Evolutionary conservation across 2,113 vertebrate species (phyloP), one percentile per base, ranked within the genome.

Genomic region (Cynocephalus volans): DNA sequence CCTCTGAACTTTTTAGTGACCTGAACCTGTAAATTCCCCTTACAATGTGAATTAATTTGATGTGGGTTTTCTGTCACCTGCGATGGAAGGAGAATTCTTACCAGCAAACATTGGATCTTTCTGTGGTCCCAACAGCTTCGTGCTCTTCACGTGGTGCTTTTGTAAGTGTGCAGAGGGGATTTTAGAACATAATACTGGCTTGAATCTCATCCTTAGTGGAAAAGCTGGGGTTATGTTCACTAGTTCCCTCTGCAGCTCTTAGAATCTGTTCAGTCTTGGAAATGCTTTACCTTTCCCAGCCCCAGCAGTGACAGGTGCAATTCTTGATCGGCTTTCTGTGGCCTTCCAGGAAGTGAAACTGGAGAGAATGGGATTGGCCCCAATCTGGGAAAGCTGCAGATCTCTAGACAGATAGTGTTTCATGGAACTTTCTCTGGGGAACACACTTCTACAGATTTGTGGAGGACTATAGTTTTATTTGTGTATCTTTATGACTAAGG

Each of bases 21-120:
- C 86, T 62, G 31, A 82, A 50, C 45, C 15, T 91, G 60, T 73
- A 75, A 90, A 72, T 82, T 82, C 28, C 0, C 6, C 33, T 54
- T 58, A 65, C 31, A 73, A 26, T 90, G 65, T 52, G 81, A 91
- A 81, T 91, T 58, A 52, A 26, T 67, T 86, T 93, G 17, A 80
- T 65, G 87, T 93, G 54, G 54, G 1, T 64, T 81, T 94, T 80
- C 12, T 93, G 36, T 72, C 48, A 62, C 23, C 89, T 28, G 23
- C 28, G 72, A 52, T 36, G 23, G 72, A 76, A 23, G 64, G 52
- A 90, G 45, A 8, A 72, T 52, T 83, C 26, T 75, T 94, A n/a
- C 33, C 12, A 88, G 9, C 62, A 93, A 75, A 56, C 12, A 28
- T 1, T n/a, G 56, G 31, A n/a, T 93, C 45, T 80, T 79, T 83